phyloP scores from a whole-genome alignment of 2,113 vertebrate genomes.

The Pomatorhinus ruficollis region DNA sequence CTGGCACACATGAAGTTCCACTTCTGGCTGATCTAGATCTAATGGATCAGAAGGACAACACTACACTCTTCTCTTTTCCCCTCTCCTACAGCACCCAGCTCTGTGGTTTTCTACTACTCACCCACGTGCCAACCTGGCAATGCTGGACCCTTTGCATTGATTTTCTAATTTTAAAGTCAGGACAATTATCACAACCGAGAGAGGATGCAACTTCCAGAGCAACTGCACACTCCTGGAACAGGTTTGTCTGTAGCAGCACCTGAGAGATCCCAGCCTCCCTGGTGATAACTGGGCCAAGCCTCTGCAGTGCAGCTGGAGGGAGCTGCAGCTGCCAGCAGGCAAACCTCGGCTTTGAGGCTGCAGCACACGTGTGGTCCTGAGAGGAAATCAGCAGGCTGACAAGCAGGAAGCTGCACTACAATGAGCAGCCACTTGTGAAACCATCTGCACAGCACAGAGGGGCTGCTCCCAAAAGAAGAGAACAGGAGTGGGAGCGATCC shows the following conservation, averaged over 20 bases:
- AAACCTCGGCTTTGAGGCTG: not conserved
- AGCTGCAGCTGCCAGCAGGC: not conserved
- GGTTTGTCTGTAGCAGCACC: not conserved
- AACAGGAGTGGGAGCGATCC: not conserved
- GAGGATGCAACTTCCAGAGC: not conserved
- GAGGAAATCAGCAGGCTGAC: not conserved
- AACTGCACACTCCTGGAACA: not conserved
- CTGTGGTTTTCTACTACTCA: not conserved
- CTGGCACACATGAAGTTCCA: not conserved
- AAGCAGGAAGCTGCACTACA: not conserved
- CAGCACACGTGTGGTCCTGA: fast-evolving
- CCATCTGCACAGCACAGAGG: not conserved
- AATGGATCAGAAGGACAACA: not conserved
- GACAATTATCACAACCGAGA: not conserved
- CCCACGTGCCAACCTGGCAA: not conserved
- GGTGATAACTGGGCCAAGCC: not conserved
- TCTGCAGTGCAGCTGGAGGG: not conserved
- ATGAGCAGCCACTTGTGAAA: not conserved
- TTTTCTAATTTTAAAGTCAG: not conserved
- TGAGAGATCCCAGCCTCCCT: not conserved
- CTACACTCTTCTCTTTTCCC: not conserved
- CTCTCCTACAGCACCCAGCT: not conserved
- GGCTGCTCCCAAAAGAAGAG: not conserved
- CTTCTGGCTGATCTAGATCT: not conserved
- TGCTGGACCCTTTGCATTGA: not conserved